phyloP scores from a whole-genome alignment of 2,888 invertebrate genomes.

The Machimus atricapillus region DNA sequence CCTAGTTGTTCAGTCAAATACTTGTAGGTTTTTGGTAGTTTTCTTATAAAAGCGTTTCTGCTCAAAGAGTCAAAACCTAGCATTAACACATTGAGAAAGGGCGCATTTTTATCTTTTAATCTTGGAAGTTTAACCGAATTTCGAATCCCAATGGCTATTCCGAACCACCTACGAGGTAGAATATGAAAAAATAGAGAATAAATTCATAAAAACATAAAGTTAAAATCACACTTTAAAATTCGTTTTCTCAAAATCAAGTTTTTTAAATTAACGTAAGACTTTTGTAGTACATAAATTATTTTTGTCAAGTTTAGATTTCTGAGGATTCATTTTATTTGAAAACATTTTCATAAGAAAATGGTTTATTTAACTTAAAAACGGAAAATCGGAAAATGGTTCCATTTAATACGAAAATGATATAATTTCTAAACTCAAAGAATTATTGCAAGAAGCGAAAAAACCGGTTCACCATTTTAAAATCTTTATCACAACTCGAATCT shows the following conservation, averaged over 20 bases:
- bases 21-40: slow-evolving; percentile 77
- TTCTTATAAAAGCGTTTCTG: slow-evolving; percentile 79
- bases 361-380: too few species aligned
- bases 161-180: slow-evolving; percentile 66
- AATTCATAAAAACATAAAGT: neutral
- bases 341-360: too few species aligned
- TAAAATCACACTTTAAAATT: neutral
- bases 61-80: slow-evolving; percentile 91
- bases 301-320: too few species aligned
- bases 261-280: too few species aligned
- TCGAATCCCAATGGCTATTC: slow-evolving; percentile 71
- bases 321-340: too few species aligned
- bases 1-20: slow-evolving; percentile 70
- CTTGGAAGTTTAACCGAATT: slow-evolving; percentile 52
- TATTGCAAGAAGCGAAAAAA: too few species aligned
- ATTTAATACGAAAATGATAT: too few species aligned
- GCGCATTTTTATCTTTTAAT: slow-evolving; percentile 36
- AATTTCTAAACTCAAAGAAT: too few species aligned
- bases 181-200: neutral
- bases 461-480: too few species aligned
- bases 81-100: slow-evolving; percentile 74
- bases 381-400: too few species aligned
- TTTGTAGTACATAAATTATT: too few species aligned
- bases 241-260: neutral
- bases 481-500: too few species aligned